Evolutionary conservation across 2,888 invertebrate genomes (phyloP), one percentile per base, ranked within the genome.

Genomic region (Calameuta idolon): DNA sequence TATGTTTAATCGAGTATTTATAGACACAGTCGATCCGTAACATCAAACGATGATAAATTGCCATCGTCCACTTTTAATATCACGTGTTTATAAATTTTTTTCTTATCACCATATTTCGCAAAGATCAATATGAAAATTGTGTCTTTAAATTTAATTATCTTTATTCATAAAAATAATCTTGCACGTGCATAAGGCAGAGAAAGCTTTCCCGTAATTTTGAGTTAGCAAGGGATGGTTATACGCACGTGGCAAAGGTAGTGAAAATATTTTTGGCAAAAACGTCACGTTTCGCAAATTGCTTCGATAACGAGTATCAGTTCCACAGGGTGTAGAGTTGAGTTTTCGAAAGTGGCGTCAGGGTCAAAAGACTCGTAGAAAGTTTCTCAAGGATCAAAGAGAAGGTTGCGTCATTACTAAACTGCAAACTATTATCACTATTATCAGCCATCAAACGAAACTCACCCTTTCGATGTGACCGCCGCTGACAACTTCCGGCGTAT

Each of bases 381-480:
- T 23, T 9, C 9, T 23, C 2, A 23, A 55, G 55, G 9, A n/a
- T 23, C 15, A 55, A 9, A 55, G 9, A 23, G 15, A 55, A 55
- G 15, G 1, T 0, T 2, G 55, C 1, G 15, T 55, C 23, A 23
- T 9, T 55, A 55, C 15, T 9, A 55, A 55, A 23, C 9, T 55
- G 9, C 55, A 55, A 55, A 55, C 55, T 23, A 55, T 55, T 9
- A 55, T 55, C 37, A 3, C 12, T 4, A 12, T 35, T 12, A 35
- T 35, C 35, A 35, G 35, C 9, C 9, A 23, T 55, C 23, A 55
- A 55, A 23, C 23, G 23, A 55, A 81, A 87, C 92, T 91, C 88
- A 93, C 93, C 92, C 93, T 93, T 86, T 93, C 93, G 83, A 93
- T 92, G 85, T 92, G 92, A 69, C 92, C 91, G 76, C 92, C 92